These are phyloP conservation scores for Nylanderia fulva DNA, from an alignment of 1,140 invertebrate genomes.

Conservation along the genomic window DNA sequence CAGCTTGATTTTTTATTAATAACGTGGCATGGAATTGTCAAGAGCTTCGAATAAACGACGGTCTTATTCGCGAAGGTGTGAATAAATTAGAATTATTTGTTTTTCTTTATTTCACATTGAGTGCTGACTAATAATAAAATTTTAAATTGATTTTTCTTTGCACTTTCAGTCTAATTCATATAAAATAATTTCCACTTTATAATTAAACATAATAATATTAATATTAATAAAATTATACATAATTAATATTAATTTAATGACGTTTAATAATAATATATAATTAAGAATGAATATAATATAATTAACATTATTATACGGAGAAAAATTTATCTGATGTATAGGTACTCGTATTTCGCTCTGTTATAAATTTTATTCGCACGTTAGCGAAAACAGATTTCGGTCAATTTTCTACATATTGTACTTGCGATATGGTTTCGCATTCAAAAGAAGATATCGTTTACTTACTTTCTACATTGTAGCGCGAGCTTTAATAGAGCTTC, in stretches of 20 bases:
- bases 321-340: neutral
- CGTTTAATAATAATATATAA: no score
- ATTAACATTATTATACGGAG: neutral
- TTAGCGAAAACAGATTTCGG: slow-evolving; percentile 7
- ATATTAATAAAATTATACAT: no score
- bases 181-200: neutral
- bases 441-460: slow-evolving; percentile 70
- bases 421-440: slow-evolving; percentile 57
- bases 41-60: neutral
- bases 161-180: neutral
- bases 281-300: no score
- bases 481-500: slow-evolving; percentile 73
- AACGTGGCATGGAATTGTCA: no score
- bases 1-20: no score
- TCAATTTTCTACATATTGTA: neutral
- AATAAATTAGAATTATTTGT: slow-evolving; percentile 29
- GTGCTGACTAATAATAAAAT: neutral
- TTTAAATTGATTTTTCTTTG: neutral
- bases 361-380: slow-evolving; percentile 17
- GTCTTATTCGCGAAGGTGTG: neutral
- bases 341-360: neutral
- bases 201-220: no score
- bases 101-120: neutral
- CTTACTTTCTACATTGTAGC: slow-evolving; percentile 69
- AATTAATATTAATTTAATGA: no score